Base-by-base conservation (phyloP, 2,888 invertebrate species). In the Malachius bipustulatus region DNA sequence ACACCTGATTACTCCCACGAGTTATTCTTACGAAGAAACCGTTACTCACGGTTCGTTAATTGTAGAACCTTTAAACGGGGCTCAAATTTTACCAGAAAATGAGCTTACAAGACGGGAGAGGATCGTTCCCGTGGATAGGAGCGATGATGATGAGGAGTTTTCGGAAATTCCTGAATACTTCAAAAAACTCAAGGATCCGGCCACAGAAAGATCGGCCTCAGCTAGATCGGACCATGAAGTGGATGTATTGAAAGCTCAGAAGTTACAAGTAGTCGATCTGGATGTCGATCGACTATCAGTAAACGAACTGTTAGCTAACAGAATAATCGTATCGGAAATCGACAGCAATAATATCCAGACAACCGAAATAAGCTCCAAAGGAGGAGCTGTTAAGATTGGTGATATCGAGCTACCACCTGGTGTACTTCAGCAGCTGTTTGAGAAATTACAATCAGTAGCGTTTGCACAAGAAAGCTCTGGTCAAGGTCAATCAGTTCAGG, bases 201-300 rank as follows among this genome's bases (percentile, higher is more conserved):
- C 24, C 6, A 8, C 24, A 8, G 33, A 13, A 40, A 48, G 16
- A 39, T 44, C 33, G 24, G 6, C 24, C 24, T 19, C 24, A n/a
- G 24, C n/a, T n/a, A n/a, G 6, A 50, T 46, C n/a, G 30, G n/a
- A n/a, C n/a, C 31, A 32, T 26, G 61, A 60, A 47, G 46, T 60
- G 12, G 59, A 60, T 36, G 40, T 61, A n/a, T 41, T 65, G 2
- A 65, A 61, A 54, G 74, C 80, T 31, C 71, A 75, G 47, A 70
- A 75, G 46, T 63, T 83, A 24, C 77, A 81, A 54, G 73, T 87
- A 1, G 65, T 67, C 14, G 83, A 85, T 54, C 66, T 87, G 40
- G 82, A 83, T 52, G 85, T 88, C 1, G 83, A 84, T 36, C 70
- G 78, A 32, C 57, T 88, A 12, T 81, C 76, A 43, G 85, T 87